A percentile compares a stretch with the other conserved stretches of the same genome.
phyloP scores from a whole-genome alignment of 2,797 vertebrate genomes.

The Hyperoplus immaculatus region DNA sequence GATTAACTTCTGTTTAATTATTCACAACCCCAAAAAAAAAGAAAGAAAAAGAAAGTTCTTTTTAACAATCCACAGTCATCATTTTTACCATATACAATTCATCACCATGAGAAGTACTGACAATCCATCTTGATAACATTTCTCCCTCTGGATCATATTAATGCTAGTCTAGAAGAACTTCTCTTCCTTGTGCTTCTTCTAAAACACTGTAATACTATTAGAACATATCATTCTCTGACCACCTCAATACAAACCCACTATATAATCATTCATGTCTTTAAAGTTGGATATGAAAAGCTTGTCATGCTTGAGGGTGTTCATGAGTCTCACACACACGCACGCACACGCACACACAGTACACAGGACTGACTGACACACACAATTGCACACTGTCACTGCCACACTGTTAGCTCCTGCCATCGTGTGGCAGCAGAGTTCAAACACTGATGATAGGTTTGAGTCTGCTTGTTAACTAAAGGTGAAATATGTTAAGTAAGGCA shows the following conservation, averaged over 20 bases:
- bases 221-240: not conserved
- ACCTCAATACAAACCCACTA: slow-evolving; percentile 16
- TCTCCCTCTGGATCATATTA: slow-evolving; percentile 55
- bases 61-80: slow-evolving; percentile 79
- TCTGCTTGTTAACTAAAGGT: too few species aligned
- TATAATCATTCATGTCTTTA: not conserved
- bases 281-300: slow-evolving; percentile 14
- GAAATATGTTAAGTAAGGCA: not conserved
- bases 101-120: slow-evolving; percentile 41
- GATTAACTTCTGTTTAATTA: slow-evolving; percentile 84
- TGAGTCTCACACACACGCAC: not conserved
- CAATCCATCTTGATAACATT: slow-evolving; percentile 58
- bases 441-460: not conserved
- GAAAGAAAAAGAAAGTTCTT: slow-evolving; percentile 62
- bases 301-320: slow-evolving; percentile 24
- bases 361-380: not conserved
- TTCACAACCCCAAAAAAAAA: slow-evolving; percentile 75
- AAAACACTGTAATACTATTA: slow-evolving; percentile 55
- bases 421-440: not conserved
- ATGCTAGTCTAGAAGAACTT: slow-evolving; percentile 56
- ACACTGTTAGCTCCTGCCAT: not conserved
- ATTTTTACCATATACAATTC: slow-evolving; percentile 53
- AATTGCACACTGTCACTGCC: not conserved
- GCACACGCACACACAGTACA: not conserved
- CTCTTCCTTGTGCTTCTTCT: slow-evolving; percentile 71